phyloP scores from a whole-genome alignment of 2,888 invertebrate species.

The Drosophila quinaria region DNA sequence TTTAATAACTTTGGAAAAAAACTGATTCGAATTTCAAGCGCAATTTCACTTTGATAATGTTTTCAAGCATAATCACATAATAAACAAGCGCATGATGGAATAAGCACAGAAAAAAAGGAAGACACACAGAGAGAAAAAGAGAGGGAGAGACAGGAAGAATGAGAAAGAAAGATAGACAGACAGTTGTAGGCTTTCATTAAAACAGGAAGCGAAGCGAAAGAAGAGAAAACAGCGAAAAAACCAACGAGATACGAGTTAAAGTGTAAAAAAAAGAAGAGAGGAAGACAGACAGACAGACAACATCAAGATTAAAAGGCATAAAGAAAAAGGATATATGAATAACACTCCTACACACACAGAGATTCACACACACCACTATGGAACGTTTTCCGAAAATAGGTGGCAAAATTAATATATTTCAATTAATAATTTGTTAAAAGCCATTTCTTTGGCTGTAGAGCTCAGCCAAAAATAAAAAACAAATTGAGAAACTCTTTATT shows the following conservation, averaged over 20 bases:
- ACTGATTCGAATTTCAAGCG: not conserved
- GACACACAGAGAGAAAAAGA: slow-evolving; percentile 7
- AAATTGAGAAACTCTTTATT: too few relatives aligned
- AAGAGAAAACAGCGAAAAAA: slow-evolving; percentile 22
- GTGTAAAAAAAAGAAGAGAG: slow-evolving; percentile 70
- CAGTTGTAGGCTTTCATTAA: slow-evolving; percentile 63
- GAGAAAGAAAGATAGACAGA: slow-evolving; percentile 7
- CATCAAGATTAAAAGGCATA: slow-evolving; percentile 72
- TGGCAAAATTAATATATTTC: too few relatives aligned
- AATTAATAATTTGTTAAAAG: too few relatives aligned
- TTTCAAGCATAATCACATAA: slow-evolving; percentile 79
- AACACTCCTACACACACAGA: slow-evolving; percentile 27
- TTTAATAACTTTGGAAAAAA: not conserved
- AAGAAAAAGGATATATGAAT: slow-evolving; percentile 39
- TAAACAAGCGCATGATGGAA: slow-evolving; percentile 59
- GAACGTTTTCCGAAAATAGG: not conserved
- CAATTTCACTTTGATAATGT: not conserved
- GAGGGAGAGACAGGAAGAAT: not conserved
- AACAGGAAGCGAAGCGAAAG: slow-evolving; percentile 51
- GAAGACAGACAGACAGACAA: slow-evolving; percentile 28
- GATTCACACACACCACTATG: not conserved
- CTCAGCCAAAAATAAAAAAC: too few relatives aligned
- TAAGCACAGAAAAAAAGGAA: slow-evolving; percentile 30
- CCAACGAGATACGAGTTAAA: slow-evolving; percentile 74
- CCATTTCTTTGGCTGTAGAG: too few relatives aligned